Evolutionary conservation across 2,888 invertebrate genomes (phyloP), one percentile per base, ranked within the genome.

Genomic region (Polydrusus tereticollis): DNA sequence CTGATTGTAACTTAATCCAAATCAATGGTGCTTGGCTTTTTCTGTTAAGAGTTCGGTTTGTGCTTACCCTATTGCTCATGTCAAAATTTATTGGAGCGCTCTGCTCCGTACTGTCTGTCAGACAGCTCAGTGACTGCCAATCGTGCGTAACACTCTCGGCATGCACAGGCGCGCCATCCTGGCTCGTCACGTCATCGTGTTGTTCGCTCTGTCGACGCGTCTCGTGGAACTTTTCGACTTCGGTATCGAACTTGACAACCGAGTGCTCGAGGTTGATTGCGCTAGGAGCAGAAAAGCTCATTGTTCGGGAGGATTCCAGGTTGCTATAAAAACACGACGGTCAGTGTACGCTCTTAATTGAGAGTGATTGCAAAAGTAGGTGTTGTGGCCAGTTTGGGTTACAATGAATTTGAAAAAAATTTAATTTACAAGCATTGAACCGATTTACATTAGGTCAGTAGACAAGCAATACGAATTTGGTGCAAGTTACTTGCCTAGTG

Each of bases 1-100:
- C n/a, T n/a, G n/a, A n/a, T n/a, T n/a, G n/a, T n/a, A n/a, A n/a
- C n/a, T n/a, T n/a, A n/a, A n/a, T n/a, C n/a, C n/a, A n/a, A n/a
- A n/a, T n/a, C n/a, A n/a, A n/a, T n/a, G n/a, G n/a, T n/a, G n/a
- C n/a, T n/a, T n/a, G n/a, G n/a, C n/a, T n/a, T n/a, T n/a, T n/a
- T n/a, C n/a, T n/a, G n/a, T n/a, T n/a, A n/a, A n/a, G n/a, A n/a
- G n/a, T n/a, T n/a, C n/a, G n/a, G n/a, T 41, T 36, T 0, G 29
- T 38, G 69, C 88, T 85, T 82, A 94, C 96, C 82, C 96, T 89
- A 85, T 97, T 97, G 70, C 95, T 95, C 91, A 96, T 93, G 82
- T 97, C 96, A 82, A 97, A 96, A 85, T 95, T 93, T 76, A 96
- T 92, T 0, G 96, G 96, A 43, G 94, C 96, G 80, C 94, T 94